Conservation (phyloP, 2,797 vertebrate genomes). For the Sebastes reedi region DNA sequence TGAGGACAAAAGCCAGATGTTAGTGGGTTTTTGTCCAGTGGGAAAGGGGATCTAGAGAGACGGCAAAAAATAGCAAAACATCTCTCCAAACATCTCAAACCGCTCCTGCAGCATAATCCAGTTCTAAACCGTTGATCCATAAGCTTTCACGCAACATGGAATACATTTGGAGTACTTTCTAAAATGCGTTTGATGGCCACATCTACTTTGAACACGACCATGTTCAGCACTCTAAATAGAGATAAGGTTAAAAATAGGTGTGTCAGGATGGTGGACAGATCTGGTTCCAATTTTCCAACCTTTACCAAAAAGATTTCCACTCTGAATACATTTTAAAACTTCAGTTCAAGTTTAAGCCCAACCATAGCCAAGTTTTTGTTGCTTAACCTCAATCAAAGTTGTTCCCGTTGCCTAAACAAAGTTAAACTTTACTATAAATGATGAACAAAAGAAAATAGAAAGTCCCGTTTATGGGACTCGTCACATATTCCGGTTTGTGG, state of each 20-base stretch:
- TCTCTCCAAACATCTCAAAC: neutral
- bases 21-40: neutral
- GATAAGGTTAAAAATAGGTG: neutral
- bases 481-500: slow-evolving; percentile 32
- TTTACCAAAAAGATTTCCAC: neutral
- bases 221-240: neutral
- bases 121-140: neutral
- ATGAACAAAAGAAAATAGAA: neutral
- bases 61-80: neutral
- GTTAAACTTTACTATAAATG: neutral
- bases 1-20: neutral
- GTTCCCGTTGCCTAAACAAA: neutral
- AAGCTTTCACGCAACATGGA: neutral
- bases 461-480: neutral
- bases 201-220: neutral
- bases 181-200: neutral
- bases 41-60: neutral
- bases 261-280: neutral
- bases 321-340: neutral
- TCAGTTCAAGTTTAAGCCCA: neutral
- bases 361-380: neutral
- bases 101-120: neutral
- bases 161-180: neutral
- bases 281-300: neutral
- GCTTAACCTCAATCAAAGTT: neutral